Evolutionary conservation across 2,888 invertebrate species (phyloP), one percentile per base, ranked within the genome.

Genomic region (Panzeria rudis): DNA sequence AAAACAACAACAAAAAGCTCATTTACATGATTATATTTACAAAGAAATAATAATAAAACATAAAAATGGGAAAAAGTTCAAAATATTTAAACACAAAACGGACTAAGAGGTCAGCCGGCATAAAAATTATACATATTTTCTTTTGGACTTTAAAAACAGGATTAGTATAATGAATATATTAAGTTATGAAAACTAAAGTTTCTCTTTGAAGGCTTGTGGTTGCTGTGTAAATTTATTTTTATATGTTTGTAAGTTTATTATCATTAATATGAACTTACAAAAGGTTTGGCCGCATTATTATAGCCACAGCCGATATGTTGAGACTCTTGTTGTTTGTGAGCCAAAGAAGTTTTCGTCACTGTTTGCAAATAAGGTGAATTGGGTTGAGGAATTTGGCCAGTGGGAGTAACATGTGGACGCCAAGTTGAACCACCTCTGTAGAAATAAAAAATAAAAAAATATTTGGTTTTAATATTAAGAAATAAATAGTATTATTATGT

Each of bases 241-340:
- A n/a, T 64, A 1, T 54, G 2, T 71, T 56, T 38, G 23, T 23
- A 8, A 9, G 50, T 50, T n/a, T 66, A 29, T 44, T 62, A 54
- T 47, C 9, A 59, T 59, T 52, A 52, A 59, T 66, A 59, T 44
- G 17, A 66, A 91, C 91, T 91, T 88, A 91, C 91, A 93, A 97
- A 98, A 87, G 98, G 98, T 92, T 96, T 97, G 59, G 98, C 97
- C 86, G 96, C 94, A 89, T 96, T 95, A 93, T 98, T 98, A 94
- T 98, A 97, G 86, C 96, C 96, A 89, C 96, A 96, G 87, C 97
- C 98, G 91, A 98, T 97, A 87, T 95, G 94, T 89, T 95, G 93
- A 86, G 94, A 93, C n/a, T 95, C 94, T 89, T 95, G 95, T 85
- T 94, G 88, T 86, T 94, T 95, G 86, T 96, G 95, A 90, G 96